Evolutionary conservation across 2,113 vertebrate species (phyloP), one percentile per base, ranked within the genome.

Genomic region (Zingel zingel): DNA sequence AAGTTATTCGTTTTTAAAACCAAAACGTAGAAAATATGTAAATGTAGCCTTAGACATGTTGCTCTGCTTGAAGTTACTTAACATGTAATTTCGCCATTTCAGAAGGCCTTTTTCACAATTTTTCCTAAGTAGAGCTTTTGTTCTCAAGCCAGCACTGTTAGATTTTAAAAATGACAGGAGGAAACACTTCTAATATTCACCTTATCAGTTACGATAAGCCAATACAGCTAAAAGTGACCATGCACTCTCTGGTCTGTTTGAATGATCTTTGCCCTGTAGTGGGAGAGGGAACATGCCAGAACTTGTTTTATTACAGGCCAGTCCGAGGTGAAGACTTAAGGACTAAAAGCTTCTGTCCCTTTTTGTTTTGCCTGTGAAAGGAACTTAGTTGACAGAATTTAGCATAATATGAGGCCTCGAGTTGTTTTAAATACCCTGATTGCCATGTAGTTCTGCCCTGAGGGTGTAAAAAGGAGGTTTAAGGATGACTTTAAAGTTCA

Each of bases 201-300:
- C 67, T 65, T 0, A 9, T 27, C 48, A 9, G 45, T 5, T 27
- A 14, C 53, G 21, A 59, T 50, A 43, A 25, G 36, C 21, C 48
- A 0, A 12, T 63, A 21, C 21, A 48, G n/a, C 58, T 47, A 10
- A 78, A 47, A 14, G 51, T 59, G 72, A 21, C 61, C 6, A 0
- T 57, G 11, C 63, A 12, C 74, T 56, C 79, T 81, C 63, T 62
- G 61, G 33, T n/a, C 64, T 86, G 48, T 84, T 77, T 79, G 74
- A 82, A 43, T 45, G 72, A 77, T 77, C 86, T 90, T 76, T 87
- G 75, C 25, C 79, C 84, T 84, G 21, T 87, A 77, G 81, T 84
- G 67, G 64, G 75, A 74, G 48, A 7, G 14, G 61, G 13, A 57
- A 74, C 82, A 21, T 16, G 89, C 56, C 87, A 71, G 2, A 39